These are phyloP conservation scores for Drosophila santomea DNA, from an alignment of 1,140 invertebrate species.

Conservation along the genomic window DNA sequence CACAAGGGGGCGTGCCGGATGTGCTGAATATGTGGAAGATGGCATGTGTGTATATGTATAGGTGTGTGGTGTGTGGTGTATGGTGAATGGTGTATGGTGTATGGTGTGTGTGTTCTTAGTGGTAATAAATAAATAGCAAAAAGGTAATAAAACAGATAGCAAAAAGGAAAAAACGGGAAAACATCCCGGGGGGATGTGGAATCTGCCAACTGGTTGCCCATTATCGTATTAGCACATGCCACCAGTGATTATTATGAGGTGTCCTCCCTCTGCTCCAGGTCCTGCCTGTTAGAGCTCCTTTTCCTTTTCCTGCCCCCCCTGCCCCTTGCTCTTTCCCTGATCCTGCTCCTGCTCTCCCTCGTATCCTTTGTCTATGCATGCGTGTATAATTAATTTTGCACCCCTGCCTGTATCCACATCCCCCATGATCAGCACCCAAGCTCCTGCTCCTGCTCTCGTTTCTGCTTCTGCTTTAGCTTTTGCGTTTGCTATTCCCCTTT, in stretches of 20 bases:
- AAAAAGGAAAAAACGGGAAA: slow-evolving; percentile 6
- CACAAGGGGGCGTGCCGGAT: slow-evolving; percentile 30
- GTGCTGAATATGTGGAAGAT: slow-evolving; percentile 20
- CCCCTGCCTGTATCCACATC: slow-evolving; percentile 6
- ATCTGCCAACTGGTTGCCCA: slow-evolving; percentile 50
- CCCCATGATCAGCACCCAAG: not conserved
- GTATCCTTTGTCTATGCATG: slow-evolving; percentile 33
- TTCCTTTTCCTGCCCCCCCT: not conserved
- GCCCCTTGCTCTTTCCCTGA: not conserved
- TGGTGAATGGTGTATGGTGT: not conserved
- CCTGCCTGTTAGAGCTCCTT: not conserved
- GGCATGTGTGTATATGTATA: not conserved
- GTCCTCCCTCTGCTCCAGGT: not conserved
- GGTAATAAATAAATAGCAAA: slow-evolving; percentile 65
- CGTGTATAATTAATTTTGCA: slow-evolving; percentile 57
- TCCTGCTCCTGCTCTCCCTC: not conserved
- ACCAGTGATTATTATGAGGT: slow-evolving; percentile 61
- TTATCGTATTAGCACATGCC: slow-evolving; percentile 66
- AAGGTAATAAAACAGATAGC: slow-evolving; percentile 61
- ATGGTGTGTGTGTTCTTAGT: slow-evolving; percentile 30
- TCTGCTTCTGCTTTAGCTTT: no score
- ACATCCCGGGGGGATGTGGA: slow-evolving; percentile 3
- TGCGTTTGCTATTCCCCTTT: not conserved
- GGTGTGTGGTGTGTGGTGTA: not conserved
- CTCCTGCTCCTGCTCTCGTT: not conserved